Conservation (phyloP, 2,113 vertebrate genomes). For the Mus spicilegus region DNA sequence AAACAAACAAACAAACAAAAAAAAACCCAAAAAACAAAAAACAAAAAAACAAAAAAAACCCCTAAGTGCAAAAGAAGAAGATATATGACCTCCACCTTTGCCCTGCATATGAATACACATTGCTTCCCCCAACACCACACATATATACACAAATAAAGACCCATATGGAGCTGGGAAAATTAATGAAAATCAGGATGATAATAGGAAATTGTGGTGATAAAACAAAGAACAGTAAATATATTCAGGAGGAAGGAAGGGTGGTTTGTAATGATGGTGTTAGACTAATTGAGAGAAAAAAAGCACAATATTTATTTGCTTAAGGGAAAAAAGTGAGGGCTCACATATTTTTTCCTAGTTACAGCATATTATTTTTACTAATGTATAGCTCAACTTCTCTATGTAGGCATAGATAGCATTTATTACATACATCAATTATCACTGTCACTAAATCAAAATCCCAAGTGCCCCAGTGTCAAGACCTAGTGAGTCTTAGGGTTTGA, state of each 20-base stretch:
- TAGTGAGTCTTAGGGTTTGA: background rate
- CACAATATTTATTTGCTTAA: conserved; percentile 20
- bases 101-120: background rate
- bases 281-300: background rate
- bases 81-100: background rate
- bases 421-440: background rate
- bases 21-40: background rate
- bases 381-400: background rate
- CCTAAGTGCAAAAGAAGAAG: background rate
- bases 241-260: background rate
- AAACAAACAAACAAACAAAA: background rate
- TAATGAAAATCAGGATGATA: background rate
- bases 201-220: background rate
- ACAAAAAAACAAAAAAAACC: background rate
- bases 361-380: background rate
- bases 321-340: background rate
- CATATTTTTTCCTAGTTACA: background rate
- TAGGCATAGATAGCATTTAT: background rate
- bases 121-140: background rate
- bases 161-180: background rate
- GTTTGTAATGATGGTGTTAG: background rate
- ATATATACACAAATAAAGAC: background rate
- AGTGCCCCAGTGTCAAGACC: background rate
- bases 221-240: background rate
- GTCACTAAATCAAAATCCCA: background rate